phyloP scores from a whole-genome alignment of 1,140 invertebrate species.

The Heliconius hewitsoni region DNA sequence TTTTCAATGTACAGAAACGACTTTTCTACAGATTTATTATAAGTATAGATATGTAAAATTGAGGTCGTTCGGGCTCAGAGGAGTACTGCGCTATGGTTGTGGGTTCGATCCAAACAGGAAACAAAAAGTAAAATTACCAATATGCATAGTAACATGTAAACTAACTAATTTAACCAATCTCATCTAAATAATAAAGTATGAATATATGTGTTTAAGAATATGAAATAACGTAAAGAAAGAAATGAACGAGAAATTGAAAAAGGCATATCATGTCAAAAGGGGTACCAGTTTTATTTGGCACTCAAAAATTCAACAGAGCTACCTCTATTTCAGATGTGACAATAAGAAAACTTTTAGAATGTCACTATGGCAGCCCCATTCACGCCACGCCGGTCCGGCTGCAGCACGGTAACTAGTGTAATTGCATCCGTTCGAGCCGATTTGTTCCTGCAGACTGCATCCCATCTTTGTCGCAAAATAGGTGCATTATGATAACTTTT shows the following conservation, averaged over 20 bases:
- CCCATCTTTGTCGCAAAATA: constrained; percentile 24
- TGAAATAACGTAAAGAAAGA: no score
- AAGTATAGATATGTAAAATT: no score
- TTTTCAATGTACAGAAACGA: no score
- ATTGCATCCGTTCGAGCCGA: constrained; percentile 61
- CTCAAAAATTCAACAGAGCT: constrained; percentile 1
- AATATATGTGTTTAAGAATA: no score
- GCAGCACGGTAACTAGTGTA: constrained; percentile 46
- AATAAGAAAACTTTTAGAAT: constrained; percentile 17
- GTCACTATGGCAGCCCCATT: constrained; percentile 25
- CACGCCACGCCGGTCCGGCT: constrained; percentile 33
- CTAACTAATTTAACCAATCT: no score
- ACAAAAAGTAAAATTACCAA: no score
- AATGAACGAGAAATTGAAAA: neutral
- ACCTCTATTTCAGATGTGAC: constrained; percentile 16
- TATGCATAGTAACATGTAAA: no score
- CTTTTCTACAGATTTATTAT: no score
- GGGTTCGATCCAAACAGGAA: no score
- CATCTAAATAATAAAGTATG: no score
- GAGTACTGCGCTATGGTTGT: no score
- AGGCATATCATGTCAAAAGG: neutral
- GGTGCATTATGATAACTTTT: neutral
- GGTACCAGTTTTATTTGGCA: neutral
- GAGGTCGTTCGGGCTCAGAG: accelerated
- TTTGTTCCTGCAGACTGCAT: constrained; percentile 35